A percentile compares a stretch with the other conserved stretches of the same genome.
phyloP scores from a whole-genome alignment of 2,888 invertebrate species.

The Eupithecia subumbrata region DNA sequence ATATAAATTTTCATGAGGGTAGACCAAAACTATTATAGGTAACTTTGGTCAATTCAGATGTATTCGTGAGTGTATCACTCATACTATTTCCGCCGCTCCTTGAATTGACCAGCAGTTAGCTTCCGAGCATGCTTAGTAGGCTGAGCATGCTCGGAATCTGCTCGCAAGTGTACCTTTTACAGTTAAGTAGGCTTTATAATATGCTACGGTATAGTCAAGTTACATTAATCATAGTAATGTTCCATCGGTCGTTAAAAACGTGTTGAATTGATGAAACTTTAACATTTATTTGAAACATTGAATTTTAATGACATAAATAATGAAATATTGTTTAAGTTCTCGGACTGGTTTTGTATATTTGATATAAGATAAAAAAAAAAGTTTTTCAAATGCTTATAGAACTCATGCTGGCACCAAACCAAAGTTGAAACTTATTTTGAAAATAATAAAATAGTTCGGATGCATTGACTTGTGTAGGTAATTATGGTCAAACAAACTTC shows the following conservation, averaged over 20 bases:
- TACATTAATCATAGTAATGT: constrained; percentile 72
- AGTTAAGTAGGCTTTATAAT: background rate
- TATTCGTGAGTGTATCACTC: no score
- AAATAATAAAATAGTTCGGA: no score
- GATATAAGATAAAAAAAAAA: background rate
- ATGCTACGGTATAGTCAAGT: constrained; percentile 33
- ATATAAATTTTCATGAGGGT: background rate
- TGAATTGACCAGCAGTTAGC: background rate
- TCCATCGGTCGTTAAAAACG: constrained; percentile 32
- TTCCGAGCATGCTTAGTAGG: background rate
- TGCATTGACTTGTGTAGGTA: no score
- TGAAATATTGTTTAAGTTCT: background rate
- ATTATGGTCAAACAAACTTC: no score
- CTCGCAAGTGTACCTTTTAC: background rate
- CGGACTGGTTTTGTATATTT: background rate
- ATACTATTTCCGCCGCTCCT: no score
- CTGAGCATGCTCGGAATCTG: no score
- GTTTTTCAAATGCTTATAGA: background rate
- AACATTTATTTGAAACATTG: constrained; percentile 12
- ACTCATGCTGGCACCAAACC: background rate
- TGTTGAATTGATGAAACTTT: constrained; percentile 25
- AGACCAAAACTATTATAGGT: background rate
- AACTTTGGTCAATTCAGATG: background rate
- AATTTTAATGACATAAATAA: constrained; percentile 7
- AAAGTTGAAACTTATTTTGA: no score